Evolutionary conservation across 1,140 invertebrate species (phyloP), one percentile per base, ranked within the genome.

Genomic region (Papilio glaucus): DNA sequence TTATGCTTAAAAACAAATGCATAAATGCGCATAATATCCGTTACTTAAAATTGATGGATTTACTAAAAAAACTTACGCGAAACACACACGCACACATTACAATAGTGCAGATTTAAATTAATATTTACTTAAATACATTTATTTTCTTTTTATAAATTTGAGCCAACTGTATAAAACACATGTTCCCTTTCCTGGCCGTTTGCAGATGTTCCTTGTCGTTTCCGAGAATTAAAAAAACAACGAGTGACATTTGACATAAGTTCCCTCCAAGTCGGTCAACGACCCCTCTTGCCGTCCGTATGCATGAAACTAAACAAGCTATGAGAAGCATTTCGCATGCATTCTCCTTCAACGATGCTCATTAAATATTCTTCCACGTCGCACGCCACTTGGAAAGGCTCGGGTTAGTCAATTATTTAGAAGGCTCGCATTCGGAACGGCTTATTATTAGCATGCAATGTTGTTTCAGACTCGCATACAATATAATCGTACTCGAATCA

Each of bases 361-460:
- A 65, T 65, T 65, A 39, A 65, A 39, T 39, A 37, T 37, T 65
- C 37, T 41, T 65, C 62, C 62, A 65, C 62, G 62, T 65, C 15
- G 33, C 62, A 37, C 37, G 62, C 62, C 45, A 53, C 45, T 65
- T 65, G 62, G 37, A 21, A 38, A 65, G 62, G 33, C 33, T 8
- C 37, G 13, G 33, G 15, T 37, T 53, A 62, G 33, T 41, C 37
- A 65, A 65, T 65, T 41, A 65, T 65, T 65, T 65, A 41, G 45
- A 53, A 18, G 62, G 29, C 62, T 37, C 10, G 62, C 62, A 37
- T 65, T 65, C 18, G 15, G 1, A 37, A 3, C 33, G 33, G 15
- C 33, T 65, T 21, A 37, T 65, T 65, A 65, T 65, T 65, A 39
- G 62, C 62, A 39, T 65, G 62, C 62, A 18, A 65, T 65, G 62